Evolutionary conservation across 2,888 invertebrate genomes (phyloP).

Genomic region (Globia sparganii): DNA sequence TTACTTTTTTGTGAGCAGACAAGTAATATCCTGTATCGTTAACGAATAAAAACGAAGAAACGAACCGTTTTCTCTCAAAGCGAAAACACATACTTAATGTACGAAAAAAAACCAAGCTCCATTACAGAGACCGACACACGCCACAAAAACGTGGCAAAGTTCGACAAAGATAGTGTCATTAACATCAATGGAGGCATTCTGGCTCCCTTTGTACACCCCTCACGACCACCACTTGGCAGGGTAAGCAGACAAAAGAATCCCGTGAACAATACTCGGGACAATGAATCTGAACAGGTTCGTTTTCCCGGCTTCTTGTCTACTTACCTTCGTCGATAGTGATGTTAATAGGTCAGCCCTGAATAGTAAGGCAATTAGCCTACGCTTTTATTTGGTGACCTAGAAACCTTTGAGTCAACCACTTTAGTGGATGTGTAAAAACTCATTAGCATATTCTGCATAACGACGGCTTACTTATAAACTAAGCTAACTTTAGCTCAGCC

Average conservation of each 20-base stretch:
- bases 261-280: slow-evolving; percentile 58
- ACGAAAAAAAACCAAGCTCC: slow-evolving; percentile 42
- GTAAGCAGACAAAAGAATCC: slow-evolving; percentile 62
- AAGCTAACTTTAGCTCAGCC: neutral
- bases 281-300: slow-evolving; percentile 53
- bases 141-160: slow-evolving; percentile 70
- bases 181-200: slow-evolving; percentile 72
- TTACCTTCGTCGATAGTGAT: slow-evolving; percentile 28
- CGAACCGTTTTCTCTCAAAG: slow-evolving; percentile 35
- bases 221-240: slow-evolving; percentile 39
- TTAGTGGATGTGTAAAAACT: slow-evolving; percentile 26
- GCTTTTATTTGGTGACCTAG: slow-evolving; percentile 53
- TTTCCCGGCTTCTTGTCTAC: slow-evolving; percentile 27
- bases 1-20: slow-evolving; percentile 7
- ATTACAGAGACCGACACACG: slow-evolving; percentile 54
- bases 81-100: slow-evolving; percentile 41
- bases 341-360: slow-evolving; percentile 54
- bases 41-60: slow-evolving; percentile 26
- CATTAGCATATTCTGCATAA: slow-evolving; percentile 44
- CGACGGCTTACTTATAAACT: neutral
- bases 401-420: slow-evolving; percentile 52
- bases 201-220: slow-evolving; percentile 53
- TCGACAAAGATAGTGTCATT: slow-evolving; percentile 76
- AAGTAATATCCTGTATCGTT: slow-evolving; percentile 44
- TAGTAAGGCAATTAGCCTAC: slow-evolving; percentile 51